A percentile compares a stretch with the other conserved stretches of the same genome.
These are phyloP conservation scores for Dinothrombium tinctorium DNA, from an alignment of 1,140 invertebrate genomes.

Conservation along the genomic window DNA sequence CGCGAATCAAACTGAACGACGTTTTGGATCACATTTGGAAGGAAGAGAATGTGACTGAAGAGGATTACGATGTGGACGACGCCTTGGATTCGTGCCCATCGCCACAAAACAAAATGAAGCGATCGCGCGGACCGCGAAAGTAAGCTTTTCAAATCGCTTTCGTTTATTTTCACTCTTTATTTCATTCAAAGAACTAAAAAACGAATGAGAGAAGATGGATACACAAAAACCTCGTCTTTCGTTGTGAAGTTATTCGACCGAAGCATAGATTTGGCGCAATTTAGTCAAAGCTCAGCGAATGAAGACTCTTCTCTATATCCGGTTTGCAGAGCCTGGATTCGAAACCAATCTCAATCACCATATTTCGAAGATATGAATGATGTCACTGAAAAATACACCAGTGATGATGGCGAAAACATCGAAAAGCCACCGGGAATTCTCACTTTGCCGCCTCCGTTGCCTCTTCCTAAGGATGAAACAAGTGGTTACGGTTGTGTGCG, in stretches of 20 bases:
- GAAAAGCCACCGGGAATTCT: constrained; percentile 1
- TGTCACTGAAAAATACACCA: neutral
- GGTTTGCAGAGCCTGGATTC: constrained; percentile 81
- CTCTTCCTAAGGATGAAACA: neutral
- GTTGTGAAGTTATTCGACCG: constrained; percentile 84
- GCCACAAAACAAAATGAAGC: neutral
- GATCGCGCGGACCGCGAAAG: neutral
- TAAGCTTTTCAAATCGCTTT: neutral
- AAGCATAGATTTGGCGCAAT: constrained; percentile 75
- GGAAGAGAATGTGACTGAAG: neutral
- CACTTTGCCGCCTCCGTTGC: constrained; percentile 1
- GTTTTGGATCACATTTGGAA: neutral
- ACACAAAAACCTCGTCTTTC: constrained; percentile 1
- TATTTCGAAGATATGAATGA: neutral
- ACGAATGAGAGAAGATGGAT: neutral
- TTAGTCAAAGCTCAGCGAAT: constrained; percentile 24
- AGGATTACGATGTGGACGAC: constrained; percentile 5
- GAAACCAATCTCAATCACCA: constrained; percentile 33
- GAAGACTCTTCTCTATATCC: constrained; percentile 72
- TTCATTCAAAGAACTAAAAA: neutral
- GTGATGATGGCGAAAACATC: constrained; percentile 31
- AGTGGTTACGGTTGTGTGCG: neutral
- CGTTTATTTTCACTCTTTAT: neutral
- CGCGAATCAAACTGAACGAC: constrained; percentile 1
- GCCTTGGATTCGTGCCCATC: neutral